A percentile compares a stretch with the other conserved stretches of the same genome.
These are phyloP conservation scores for Calyptomena viridis DNA, from an alignment of 2,113 vertebrate genomes.

Conservation along the genomic window DNA sequence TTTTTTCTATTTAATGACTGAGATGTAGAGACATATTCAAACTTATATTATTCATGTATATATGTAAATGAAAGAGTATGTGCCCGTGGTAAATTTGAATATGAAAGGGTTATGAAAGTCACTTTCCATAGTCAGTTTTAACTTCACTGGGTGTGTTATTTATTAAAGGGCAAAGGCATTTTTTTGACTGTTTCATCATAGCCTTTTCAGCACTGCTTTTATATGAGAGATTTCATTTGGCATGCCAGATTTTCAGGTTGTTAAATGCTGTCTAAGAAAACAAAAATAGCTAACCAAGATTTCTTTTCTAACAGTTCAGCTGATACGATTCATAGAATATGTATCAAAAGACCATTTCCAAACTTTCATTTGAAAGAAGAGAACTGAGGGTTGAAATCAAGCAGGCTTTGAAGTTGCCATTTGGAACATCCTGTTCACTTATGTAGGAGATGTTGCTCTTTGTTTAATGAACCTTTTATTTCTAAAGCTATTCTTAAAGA, in stretches of 20 bases:
- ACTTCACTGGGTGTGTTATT: background rate
- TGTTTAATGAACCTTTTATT: slow-evolving; percentile 10
- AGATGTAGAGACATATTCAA: background rate
- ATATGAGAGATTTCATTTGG: background rate
- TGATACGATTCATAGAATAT: background rate
- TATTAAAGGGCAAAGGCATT: background rate
- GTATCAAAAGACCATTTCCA: background rate
- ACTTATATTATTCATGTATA: background rate
- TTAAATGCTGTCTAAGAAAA: background rate
- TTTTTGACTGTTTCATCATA: background rate
- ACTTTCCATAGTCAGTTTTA: background rate
- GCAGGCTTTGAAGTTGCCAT: background rate
- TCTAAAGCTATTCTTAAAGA: slow-evolving; percentile 1
- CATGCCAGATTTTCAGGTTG: background rate
- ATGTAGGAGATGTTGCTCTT: background rate
- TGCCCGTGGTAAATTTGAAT: background rate
- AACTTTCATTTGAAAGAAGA: background rate
- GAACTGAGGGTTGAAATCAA: background rate
- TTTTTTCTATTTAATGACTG: background rate
- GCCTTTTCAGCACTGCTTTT: background rate
- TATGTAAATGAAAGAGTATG: background rate
- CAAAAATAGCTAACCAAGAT: background rate
- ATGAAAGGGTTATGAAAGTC: background rate
- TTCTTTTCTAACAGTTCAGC: background rate
- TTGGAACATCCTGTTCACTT: background rate